These are phyloP conservation scores for Botrylloides violaceus DNA, from an alignment of 23 tunicate species.

Conservation along the genomic window DNA sequence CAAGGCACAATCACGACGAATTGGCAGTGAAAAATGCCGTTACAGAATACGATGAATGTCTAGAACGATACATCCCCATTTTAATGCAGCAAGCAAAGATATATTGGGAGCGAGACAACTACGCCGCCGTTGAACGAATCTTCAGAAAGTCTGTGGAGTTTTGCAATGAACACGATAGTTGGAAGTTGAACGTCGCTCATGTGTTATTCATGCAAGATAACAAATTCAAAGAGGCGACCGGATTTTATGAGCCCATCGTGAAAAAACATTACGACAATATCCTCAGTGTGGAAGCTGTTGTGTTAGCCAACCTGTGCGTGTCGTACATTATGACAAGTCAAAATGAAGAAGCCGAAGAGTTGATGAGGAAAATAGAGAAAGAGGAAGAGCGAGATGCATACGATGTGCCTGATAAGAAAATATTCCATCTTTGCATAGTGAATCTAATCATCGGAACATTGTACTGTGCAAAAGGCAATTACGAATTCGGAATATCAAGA, in stretches of 20 bases:
- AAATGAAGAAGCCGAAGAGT: slow-evolving; percentile 97
- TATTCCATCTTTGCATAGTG: slow-evolving; percentile 93
- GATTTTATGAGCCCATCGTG: slow-evolving; percentile 97
- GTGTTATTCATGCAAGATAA: slow-evolving; percentile 99
- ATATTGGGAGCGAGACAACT: slow-evolving; percentile 94
- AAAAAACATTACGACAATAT: slow-evolving; percentile 89
- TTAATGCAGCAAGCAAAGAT: slow-evolving; percentile 99
- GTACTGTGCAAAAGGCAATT: slow-evolving; percentile 90
- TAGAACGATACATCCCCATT: slow-evolving; percentile 89
- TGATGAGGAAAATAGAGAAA: slow-evolving; percentile 98
- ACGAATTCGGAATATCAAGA: slow-evolving; percentile 85
- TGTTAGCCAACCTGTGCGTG: slow-evolving; percentile 95
- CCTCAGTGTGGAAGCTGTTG: slow-evolving; percentile 95
- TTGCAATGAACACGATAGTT: slow-evolving; percentile 89
- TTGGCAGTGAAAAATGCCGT: slow-evolving; percentile 69
- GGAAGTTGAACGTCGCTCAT: slow-evolving; percentile 97
- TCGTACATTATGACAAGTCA: slow-evolving; percentile 98
- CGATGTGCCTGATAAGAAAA: slow-evolving; percentile 91
- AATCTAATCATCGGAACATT: slow-evolving; percentile 94
- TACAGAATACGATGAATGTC: slow-evolving; percentile 79
- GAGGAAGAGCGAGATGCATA: slow-evolving; percentile 97
- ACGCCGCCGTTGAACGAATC: slow-evolving; percentile 82
- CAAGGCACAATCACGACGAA: slow-evolving; percentile 82
- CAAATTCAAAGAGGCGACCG: slow-evolving; percentile 96
- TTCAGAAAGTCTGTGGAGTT: slow-evolving; percentile 97